These are phyloP conservation scores for Spinus pinus DNA, from an alignment of 2,797 vertebrate species.

Conservation along the genomic window DNA sequence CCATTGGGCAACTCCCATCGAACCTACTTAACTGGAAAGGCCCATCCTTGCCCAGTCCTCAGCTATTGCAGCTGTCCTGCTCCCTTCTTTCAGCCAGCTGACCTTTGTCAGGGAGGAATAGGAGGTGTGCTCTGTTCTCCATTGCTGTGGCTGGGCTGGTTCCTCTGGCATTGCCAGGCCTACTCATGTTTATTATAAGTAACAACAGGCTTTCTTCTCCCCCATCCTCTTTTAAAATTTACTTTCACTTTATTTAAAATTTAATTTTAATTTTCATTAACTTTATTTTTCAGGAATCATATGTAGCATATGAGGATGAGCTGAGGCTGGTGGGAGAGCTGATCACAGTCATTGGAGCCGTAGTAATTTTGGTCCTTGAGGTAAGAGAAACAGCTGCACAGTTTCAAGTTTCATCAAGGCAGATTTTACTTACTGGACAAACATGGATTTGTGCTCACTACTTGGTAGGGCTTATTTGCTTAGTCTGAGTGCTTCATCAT, in stretches of 20 bases:
- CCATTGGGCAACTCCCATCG: not conserved
- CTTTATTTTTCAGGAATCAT: slow-evolving; percentile 84
- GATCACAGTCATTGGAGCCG: slow-evolving; percentile 87
- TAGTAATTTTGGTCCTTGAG: slow-evolving; percentile 89
- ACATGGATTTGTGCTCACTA: not conserved
- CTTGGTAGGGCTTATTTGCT: not conserved
- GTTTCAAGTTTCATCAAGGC: not conserved
- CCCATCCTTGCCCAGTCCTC: not conserved
- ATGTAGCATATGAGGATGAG: slow-evolving; percentile 81
- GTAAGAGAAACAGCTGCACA: slow-evolving; percentile 66
- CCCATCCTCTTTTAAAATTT: not conserved
- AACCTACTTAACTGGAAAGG: not conserved
- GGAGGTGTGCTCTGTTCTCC: not conserved
- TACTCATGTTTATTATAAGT: not conserved
- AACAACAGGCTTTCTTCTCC: not conserved
- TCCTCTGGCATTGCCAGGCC: not conserved
- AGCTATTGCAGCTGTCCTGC: not conserved
- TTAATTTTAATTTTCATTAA: not conserved
- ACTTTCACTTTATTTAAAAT: not conserved
- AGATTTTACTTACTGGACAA: not conserved
- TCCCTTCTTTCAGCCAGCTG: not conserved
- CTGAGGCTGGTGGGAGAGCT: slow-evolving; percentile 89
- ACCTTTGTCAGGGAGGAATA: not conserved
- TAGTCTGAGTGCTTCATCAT: not conserved
- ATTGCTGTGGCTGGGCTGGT: not conserved